Percentiles rank a stretch among this genome's conserved stretches.
Evolutionary conservation across 2,797 vertebrate genomes (phyloP).

Genomic region (Helarctos malayanus): DNA sequence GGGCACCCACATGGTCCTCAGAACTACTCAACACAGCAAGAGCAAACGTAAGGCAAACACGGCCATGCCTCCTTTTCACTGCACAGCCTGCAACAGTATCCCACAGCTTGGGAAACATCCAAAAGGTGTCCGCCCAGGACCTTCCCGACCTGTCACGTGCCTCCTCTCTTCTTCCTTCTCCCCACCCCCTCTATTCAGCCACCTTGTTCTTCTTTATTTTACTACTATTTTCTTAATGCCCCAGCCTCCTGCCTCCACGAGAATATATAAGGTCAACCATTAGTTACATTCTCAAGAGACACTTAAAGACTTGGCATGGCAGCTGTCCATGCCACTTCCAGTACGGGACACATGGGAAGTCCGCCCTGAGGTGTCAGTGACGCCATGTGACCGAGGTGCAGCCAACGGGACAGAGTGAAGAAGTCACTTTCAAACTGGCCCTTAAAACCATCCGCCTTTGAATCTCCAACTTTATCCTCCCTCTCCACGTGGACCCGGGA

Average conservation of each 20-base stretch:
- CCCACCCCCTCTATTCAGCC: fast-evolving
- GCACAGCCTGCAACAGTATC: no score
- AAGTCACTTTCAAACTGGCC: not conserved
- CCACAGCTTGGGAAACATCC: not conserved
- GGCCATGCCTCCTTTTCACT: fast-evolving
- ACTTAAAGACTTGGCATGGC: no score
- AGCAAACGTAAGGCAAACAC: fast-evolving
- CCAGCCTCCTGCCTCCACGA: not conserved
- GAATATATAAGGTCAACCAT: not conserved
- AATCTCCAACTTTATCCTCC: not conserved
- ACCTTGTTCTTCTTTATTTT: fast-evolving
- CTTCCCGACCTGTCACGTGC: no score
- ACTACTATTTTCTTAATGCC: fast-evolving
- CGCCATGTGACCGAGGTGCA: not conserved
- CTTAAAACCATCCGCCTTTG: not conserved
- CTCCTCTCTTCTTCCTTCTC: not conserved
- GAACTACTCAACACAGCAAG: fast-evolving
- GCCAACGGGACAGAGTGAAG: not conserved
- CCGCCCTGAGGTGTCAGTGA: not conserved
- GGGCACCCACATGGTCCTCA: no score
- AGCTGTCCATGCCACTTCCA: fast-evolving
- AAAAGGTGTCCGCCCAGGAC: fast-evolving
- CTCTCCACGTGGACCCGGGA: no score
- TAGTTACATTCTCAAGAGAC: not conserved
- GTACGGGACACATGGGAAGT: fast-evolving